A percentile compares a stretch with the other conserved stretches of the same genome.
phyloP scores from a whole-genome alignment of 2,888 invertebrate genomes.

The Marasmarcha lunaedactyla region DNA sequence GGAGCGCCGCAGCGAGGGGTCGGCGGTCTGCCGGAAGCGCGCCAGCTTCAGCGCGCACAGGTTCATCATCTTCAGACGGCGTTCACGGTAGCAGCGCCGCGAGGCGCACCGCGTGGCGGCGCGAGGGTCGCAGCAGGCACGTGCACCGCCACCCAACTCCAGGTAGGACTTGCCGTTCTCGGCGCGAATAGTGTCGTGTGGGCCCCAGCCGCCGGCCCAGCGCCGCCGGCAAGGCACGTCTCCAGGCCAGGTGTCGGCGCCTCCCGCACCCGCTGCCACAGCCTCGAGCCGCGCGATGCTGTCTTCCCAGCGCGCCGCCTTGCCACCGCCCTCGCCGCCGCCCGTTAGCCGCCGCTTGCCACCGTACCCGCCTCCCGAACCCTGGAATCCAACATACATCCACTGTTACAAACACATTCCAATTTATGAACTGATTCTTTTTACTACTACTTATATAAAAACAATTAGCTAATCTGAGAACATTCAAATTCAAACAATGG shows the following conservation, averaged over 20 bases:
- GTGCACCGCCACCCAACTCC: slow-evolving; percentile 83
- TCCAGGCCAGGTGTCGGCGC: slow-evolving; percentile 71
- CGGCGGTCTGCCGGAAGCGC: slow-evolving; percentile 87
- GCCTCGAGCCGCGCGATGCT: slow-evolving; percentile 62
- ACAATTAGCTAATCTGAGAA: too few relatives aligned
- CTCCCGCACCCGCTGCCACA: slow-evolving; percentile 74
- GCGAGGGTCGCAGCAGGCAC: slow-evolving; percentile 81
- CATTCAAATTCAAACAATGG: too few relatives aligned
- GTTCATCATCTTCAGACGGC: slow-evolving; percentile 89
- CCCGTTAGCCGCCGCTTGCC: slow-evolving; percentile 64
- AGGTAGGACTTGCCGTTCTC: slow-evolving; percentile 92
- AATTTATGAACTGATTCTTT: too few relatives aligned
- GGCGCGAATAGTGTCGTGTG: slow-evolving; percentile 86
- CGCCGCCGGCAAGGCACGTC: slow-evolving; percentile 69
- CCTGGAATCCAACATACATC: slow-evolving; percentile 40
- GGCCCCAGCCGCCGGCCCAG: slow-evolving; percentile 67
- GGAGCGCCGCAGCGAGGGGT: slow-evolving; percentile 89
- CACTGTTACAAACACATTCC: slow-evolving; percentile 4
- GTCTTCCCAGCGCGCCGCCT: slow-evolving; percentile 65
- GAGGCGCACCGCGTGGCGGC: slow-evolving; percentile 82
- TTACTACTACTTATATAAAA: too few relatives aligned
- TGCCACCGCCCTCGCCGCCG: slow-evolving; percentile 63
- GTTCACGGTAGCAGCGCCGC: slow-evolving; percentile 85
- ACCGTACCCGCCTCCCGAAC: slow-evolving; percentile 67
- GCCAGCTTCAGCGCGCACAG: slow-evolving; percentile 93